phyloP scores from a whole-genome alignment of 2,888 invertebrate species.

The Adelphocoris suturalis region DNA sequence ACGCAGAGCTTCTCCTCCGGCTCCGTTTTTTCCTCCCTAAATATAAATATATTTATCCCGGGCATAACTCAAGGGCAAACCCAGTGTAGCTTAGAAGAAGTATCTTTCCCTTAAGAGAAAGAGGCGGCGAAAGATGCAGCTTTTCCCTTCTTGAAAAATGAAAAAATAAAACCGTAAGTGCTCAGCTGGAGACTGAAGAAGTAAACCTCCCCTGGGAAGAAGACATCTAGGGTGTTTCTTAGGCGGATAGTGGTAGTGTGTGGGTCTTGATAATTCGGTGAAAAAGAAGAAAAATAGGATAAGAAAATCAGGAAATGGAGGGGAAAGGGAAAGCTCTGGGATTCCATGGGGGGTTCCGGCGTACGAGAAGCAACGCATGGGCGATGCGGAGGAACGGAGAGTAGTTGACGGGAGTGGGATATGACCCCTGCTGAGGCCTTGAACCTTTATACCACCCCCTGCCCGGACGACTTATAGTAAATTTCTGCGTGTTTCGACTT shows the following conservation, averaged over 20 bases:
- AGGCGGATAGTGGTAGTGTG: neutral
- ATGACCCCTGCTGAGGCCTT: constrained; percentile 59
- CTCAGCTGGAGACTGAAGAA: neutral
- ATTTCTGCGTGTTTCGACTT: constrained; percentile 59
- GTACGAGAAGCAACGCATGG: no score
- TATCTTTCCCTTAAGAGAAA: neutral
- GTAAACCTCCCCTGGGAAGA: neutral
- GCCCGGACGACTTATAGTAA: constrained; percentile 43
- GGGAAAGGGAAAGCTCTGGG: neutral
- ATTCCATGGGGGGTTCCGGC: no score
- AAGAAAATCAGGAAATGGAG: neutral
- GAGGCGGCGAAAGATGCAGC: constrained; percentile 16
- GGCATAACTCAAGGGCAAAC: neutral
- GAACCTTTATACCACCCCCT: constrained; percentile 2
- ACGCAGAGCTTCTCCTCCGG: neutral
- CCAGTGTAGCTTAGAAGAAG: neutral
- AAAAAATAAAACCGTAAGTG: constrained; percentile 27
- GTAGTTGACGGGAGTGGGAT: constrained; percentile 22
- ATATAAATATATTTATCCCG: neutral
- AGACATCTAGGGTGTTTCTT: neutral
- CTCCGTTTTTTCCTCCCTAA: no score
- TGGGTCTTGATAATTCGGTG: neutral
- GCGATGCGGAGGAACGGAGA: neutral
- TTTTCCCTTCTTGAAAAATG: neutral
- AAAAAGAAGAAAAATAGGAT: neutral